A percentile compares a stretch with the other conserved stretches of the same genome.
Conservation (phyloP, 2,888 invertebrate species). For the Nowickia ferox region DNA sequence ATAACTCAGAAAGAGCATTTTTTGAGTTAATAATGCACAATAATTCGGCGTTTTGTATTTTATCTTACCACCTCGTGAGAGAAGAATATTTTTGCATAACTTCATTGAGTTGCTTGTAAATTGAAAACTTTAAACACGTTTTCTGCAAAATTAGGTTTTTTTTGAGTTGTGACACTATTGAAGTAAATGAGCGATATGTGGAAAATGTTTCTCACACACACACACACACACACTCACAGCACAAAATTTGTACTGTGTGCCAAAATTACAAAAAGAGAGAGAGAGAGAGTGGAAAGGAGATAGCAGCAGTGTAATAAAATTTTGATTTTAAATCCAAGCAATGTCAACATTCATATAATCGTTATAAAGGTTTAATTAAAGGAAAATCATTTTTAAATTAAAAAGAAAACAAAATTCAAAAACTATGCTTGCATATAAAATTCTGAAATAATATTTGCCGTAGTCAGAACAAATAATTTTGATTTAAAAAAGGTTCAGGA, state of each 20-base stretch:
- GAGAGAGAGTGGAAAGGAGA: not conserved
- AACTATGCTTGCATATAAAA: not conserved
- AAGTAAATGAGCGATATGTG: too few relatives aligned
- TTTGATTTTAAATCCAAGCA: conserved; percentile 48
- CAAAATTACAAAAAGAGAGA: not conserved
- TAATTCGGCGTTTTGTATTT: too few relatives aligned
- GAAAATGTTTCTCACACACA: not conserved
- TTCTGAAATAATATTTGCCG: conserved; percentile 7
- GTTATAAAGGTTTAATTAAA: conserved; percentile 42
- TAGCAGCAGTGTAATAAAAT: conserved; percentile 16
- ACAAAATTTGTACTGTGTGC: not conserved
- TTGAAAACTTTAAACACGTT: too few relatives aligned
- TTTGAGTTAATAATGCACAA: too few relatives aligned
- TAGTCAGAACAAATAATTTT: not conserved
- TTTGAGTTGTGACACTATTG: too few relatives aligned
- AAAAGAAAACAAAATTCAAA: conserved; percentile 17
- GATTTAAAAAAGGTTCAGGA: not conserved
- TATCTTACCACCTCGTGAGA: too few relatives aligned
- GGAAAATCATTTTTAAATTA: conserved; percentile 13
- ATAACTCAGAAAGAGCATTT: too few relatives aligned
- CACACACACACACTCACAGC: not conserved
- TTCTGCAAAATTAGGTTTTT: too few relatives aligned
- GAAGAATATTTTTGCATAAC: too few relatives aligned
- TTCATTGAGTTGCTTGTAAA: too few relatives aligned
- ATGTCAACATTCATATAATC: conserved; percentile 45